Evolutionary conservation across 2,888 invertebrate species (phyloP), one percentile per base, ranked within the genome.

Genomic region (Thera obeliscata): DNA sequence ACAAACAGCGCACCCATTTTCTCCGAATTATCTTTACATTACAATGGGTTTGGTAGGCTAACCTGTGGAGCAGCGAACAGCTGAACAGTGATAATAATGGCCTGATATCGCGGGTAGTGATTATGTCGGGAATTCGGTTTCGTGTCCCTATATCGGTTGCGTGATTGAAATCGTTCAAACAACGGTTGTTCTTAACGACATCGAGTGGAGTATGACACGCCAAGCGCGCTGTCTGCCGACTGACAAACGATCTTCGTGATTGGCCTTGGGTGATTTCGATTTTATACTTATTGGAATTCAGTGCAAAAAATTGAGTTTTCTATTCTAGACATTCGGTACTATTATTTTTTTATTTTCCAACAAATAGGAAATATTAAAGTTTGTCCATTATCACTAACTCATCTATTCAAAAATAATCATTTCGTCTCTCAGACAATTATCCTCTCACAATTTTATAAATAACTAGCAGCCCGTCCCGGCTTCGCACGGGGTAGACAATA

Each of bases 191-290:
- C 80, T 79, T 83, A 87, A 86, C 85, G 81, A 83, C 79, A 81
- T 88, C 81, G 83, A 89, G 88, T 89, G 84, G 81, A 82, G 84
- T 83, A 85, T 82, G 81, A 87, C 89, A 90, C 86, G 89, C 86
- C 81, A 87, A 84, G 79, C 83, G 81, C 84, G 83, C 81, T 85
- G 86, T 85, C 78, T 81, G 76, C 70, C 77, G 81, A 85, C 84
- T 85, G 86, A 86, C 84, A 86, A 87, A 88, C 83, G 84, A 80
- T 79, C 74, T 81, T 82, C 76, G 79, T 81, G 84, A 86, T 87
- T 87, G 85, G 80, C 84, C 83, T 81, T 85, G 80, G 74, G 74
- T 71, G 67, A 78, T 79, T 81, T 81, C 74, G 74, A 78, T 76
- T 82, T 78, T 75, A 79, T 75, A 72, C 64, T 64, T 78, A 77